phyloP scores from a whole-genome alignment of 2,888 invertebrate species.

The Drosophila seclusa region DNA sequence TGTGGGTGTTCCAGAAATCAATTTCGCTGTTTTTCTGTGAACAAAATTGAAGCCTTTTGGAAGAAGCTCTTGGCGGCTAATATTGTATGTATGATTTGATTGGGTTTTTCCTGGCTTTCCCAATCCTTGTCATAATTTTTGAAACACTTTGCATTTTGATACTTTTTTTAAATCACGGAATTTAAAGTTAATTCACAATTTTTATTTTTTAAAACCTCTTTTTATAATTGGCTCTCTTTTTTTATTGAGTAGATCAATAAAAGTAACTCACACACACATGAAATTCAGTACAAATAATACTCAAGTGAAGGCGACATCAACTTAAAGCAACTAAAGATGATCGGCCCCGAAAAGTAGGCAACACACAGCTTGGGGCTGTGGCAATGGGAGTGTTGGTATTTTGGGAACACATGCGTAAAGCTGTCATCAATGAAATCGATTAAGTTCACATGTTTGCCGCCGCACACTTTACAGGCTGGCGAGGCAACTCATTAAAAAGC shows the following conservation, averaged over 20 bases:
- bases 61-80: not conserved
- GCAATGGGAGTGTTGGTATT: not conserved
- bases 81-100: too few relatives aligned
- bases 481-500: conserved; percentile 77
- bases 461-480: conserved; percentile 4
- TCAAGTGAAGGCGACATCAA: not conserved
- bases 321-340: not conserved
- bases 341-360: not conserved
- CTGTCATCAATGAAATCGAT: conserved; percentile 71
- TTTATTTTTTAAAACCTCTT: not conserved
- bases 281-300: not conserved
- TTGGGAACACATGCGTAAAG: conserved; percentile 45
- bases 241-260: not conserved
- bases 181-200: not conserved
- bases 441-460: conserved; percentile 50
- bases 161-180: not conserved
- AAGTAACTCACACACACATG: not conserved
- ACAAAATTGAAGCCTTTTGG: not conserved
- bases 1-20: conserved; percentile 27
- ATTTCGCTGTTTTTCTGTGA: conserved; percentile 1
- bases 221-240: too few relatives aligned
- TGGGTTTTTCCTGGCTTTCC: not conserved
- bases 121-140: not conserved
- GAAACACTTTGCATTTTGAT: not conserved
- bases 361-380: not conserved